phyloP scores from a whole-genome alignment of 1,140 invertebrate genomes.

The Phthorimaea operculella region DNA sequence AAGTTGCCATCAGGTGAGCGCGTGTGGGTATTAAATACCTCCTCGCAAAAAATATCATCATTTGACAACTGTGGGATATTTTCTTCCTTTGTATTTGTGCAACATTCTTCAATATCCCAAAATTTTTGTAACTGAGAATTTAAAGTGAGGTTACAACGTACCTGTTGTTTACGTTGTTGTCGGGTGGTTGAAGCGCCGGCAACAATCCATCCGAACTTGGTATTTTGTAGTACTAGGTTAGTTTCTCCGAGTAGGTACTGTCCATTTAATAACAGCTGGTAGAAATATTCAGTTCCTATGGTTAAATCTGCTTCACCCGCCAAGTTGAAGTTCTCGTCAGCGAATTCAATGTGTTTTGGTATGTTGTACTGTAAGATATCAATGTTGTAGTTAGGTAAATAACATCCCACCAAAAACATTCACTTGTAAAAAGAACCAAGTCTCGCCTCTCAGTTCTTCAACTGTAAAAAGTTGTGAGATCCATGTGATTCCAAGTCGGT shows the following conservation, averaged over 20 bases:
- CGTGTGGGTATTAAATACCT: background rate
- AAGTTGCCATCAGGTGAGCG: background rate
- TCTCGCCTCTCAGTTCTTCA: too few species aligned
- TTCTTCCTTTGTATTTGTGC: background rate
- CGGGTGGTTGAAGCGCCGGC: background rate
- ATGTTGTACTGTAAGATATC: background rate
- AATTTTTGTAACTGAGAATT: background rate
- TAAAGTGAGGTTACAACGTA: background rate
- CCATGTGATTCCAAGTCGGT: too few species aligned
- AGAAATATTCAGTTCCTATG: background rate
- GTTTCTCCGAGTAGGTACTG: background rate
- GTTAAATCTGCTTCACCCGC: background rate
- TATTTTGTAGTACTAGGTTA: background rate
- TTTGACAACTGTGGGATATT: conserved; percentile 1
- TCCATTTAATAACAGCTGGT: background rate
- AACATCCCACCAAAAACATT: too few species aligned
- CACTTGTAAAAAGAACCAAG: too few species aligned
- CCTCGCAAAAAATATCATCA: background rate
- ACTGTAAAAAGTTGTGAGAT: too few species aligned
- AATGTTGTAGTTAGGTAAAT: background rate
- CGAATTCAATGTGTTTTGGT: background rate
- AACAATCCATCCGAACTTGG: background rate
- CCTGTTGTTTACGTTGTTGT: background rate
- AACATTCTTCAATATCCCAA: background rate
- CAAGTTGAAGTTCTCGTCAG: background rate